Base-by-base conservation (phyloP, 2,888 invertebrate species). In the Sarcophaga carnaria region DNA sequence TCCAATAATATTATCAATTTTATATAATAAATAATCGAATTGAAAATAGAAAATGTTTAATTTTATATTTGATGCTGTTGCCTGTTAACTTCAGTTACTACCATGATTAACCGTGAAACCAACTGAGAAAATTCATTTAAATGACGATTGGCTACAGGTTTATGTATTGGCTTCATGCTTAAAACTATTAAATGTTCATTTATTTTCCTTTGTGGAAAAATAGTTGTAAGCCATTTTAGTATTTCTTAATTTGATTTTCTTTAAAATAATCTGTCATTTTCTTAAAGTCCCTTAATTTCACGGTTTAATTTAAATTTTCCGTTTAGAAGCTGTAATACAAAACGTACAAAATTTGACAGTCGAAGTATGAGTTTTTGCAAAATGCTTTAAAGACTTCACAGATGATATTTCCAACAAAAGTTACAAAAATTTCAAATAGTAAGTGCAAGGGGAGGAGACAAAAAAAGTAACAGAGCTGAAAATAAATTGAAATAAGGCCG, bases 401-500 rank as follows among this genome's bases (percentile, higher is more conserved):
- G 72, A 72, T 74, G 60, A 72, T 3, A 62, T 83, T 82, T 67
- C 45, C 45, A 67, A 77, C 62, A 74, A 72, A 60, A 72, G 69
- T 25, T 59, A n/a, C 49, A 67, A 76, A 77, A 66, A 76, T 59
- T n/a, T 37, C 64, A 72, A 76, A 63, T 22, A 62, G 63, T 47
- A 75, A 45, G 20, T n/a, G 62, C 27, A 66, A 63, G 59, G 20
- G 66, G 37, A 37, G 37, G 37, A 14, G 17, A 54, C 1, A 14
- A 54, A 54, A 69, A 66, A 64, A 77, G 62, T 71, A 64, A 49
- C 8, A 63, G 60, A 74, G 11, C n/a, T n/a, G 22, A 49, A 85
- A 66, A 67, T 59, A 75, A 82, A 82, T 77, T 82, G 77, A 82
- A 71, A 77, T 72, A 66, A 71, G 66, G 67, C 72, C 77, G 83